These are phyloP conservation scores for Apodemus speciosus DNA, from an alignment of 2,113 vertebrate species.

Conservation along the genomic window DNA sequence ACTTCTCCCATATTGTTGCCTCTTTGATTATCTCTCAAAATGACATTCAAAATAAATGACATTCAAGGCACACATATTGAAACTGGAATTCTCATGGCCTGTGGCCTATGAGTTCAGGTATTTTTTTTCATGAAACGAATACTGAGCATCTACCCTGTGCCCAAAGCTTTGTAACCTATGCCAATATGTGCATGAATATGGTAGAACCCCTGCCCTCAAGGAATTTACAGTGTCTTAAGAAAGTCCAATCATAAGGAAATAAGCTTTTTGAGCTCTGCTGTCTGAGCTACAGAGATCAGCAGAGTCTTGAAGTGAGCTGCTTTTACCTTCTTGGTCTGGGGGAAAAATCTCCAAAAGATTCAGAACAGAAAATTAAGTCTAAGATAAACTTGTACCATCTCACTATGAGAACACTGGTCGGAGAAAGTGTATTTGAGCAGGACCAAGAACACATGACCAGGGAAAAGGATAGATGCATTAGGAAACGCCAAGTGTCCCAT, in stretches of 20 bases:
- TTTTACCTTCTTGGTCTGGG: not conserved
- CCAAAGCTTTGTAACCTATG: not conserved
- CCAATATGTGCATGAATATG: not conserved
- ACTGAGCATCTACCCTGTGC: not conserved
- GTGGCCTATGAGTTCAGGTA: not conserved
- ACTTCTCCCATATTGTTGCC: not conserved
- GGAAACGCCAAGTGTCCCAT: not conserved
- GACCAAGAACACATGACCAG: not conserved
- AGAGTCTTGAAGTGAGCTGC: not conserved
- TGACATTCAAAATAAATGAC: not conserved
- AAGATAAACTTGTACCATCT: not conserved
- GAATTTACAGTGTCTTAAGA: constrained; percentile 55
- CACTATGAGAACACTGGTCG: not conserved
- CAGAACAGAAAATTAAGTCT: constrained; percentile 6
- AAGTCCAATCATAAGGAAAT: not conserved
- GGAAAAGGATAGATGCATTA: not conserved
- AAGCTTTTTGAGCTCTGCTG: not conserved
- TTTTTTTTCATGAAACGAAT: not conserved
- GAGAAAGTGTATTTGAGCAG: rapidly evolving
- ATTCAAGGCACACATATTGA: not conserved
- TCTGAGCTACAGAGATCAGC: not conserved
- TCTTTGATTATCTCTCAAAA: not conserved
- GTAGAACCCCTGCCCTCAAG: constrained; percentile 12
- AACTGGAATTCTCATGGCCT: not conserved
- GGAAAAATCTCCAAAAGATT: not conserved